Percentiles rank a stretch among this genome's conserved stretches.
Conservation (phyloP, 2,888 invertebrate genomes). For the Ophion costatus region DNA sequence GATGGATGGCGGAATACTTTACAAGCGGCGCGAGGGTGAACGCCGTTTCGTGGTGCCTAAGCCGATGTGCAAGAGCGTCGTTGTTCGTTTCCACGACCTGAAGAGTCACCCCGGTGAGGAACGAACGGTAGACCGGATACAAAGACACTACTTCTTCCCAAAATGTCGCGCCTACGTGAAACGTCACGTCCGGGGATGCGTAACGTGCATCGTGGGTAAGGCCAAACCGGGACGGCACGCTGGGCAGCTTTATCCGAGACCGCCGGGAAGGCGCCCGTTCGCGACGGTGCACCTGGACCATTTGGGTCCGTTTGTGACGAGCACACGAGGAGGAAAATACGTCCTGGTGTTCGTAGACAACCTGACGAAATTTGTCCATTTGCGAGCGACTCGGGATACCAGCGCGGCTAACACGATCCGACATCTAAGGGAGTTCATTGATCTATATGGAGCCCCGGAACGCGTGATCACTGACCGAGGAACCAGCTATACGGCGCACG, state of each 20-base stretch:
- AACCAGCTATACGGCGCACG: constrained; percentile 53
- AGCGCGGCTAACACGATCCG: constrained; percentile 2
- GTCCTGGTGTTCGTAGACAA: constrained; percentile 22
- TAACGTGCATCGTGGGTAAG: background rate
- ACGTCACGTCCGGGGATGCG: background rate
- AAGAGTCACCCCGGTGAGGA: constrained; percentile 21
- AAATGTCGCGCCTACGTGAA: background rate
- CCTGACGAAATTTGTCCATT: constrained; percentile 6
- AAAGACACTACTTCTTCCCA: constrained; percentile 30
- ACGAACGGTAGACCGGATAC: background rate
- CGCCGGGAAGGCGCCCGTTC: background rate
- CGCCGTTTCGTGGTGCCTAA: constrained; percentile 19
- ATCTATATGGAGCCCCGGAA: constrained; percentile 57
- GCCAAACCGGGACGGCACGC: constrained; percentile 4
- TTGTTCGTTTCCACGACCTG: constrained; percentile 10
- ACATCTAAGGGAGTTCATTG: constrained; percentile 52
- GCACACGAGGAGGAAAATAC: constrained; percentile 10
- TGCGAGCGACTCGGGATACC: constrained; percentile 21
- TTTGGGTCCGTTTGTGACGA: constrained; percentile 21
- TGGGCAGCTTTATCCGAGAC: constrained; percentile 4
- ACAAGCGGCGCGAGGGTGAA: background rate
- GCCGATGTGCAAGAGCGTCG: constrained; percentile 4
- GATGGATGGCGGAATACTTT: background rate
- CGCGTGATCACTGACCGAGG: constrained; percentile 65
- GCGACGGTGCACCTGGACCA: background rate